Evolutionary conservation across 1,140 invertebrate genomes (phyloP).

Genomic region (Paraescarpia echinospica): DNA sequence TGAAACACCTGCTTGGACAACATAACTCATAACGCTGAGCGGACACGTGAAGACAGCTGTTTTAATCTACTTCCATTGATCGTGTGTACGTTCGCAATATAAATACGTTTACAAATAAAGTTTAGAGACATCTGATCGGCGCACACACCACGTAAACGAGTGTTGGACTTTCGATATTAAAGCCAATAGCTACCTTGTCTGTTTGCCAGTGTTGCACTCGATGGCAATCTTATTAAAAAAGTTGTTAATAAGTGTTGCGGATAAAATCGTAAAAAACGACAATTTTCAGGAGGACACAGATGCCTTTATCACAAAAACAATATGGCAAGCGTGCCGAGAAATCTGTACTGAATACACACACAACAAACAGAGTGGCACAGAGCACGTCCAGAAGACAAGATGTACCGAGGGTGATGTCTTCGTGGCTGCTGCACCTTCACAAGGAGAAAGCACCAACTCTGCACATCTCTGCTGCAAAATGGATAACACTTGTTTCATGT

Average conservation of each 20-base stretch:
- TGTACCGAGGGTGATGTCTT: neutral
- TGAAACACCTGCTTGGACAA: too few relatives aligned
- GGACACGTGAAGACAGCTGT: too few relatives aligned
- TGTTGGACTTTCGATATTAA: neutral
- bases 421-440: neutral
- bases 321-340: neutral
- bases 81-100: neutral
- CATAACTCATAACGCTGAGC: too few relatives aligned
- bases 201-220: neutral
- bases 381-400: neutral
- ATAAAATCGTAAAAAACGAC: neutral
- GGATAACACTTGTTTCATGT: neutral
- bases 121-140: neutral
- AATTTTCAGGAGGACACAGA: neutral
- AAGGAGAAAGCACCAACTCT: neutral
- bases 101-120: neutral
- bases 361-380: neutral
- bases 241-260: too few relatives aligned
- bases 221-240: too few relatives aligned
- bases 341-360: slow-evolving; percentile 5
- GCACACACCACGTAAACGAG: neutral
- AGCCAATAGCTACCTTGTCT: neutral
- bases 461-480: neutral
- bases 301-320: slow-evolving; percentile 1
- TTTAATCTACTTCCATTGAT: neutral